Evolutionary conservation across 2,113 vertebrate genomes (phyloP).

Genomic region (Sphaerodactylus townsendi): DNA sequence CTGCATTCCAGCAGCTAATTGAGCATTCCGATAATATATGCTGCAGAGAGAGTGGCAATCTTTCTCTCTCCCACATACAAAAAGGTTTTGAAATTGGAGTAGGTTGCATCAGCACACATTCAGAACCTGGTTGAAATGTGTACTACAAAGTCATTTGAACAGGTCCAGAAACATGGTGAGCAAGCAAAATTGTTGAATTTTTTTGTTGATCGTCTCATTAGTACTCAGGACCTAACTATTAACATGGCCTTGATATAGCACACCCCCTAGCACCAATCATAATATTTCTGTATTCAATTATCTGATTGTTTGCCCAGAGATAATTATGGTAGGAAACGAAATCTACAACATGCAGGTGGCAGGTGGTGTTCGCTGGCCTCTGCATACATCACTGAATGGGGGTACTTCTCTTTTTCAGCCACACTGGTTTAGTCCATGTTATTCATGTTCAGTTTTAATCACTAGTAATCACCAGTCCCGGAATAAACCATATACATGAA

Average conservation of each 20-base stretch:
- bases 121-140: constrained; percentile 1
- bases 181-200: background rate
- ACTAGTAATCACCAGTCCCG: background rate
- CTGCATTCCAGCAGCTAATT: constrained; percentile 56
- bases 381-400: background rate
- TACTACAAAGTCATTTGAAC: background rate
- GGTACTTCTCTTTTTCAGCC: background rate
- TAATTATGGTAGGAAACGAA: background rate
- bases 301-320: background rate
- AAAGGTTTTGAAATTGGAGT: constrained; percentile 30
- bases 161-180: background rate
- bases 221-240: background rate
- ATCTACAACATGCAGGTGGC: constrained; percentile 10
- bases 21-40: constrained; percentile 44
- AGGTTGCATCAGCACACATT: constrained; percentile 36
- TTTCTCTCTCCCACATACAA: background rate
- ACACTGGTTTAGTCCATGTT: background rate
- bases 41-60: constrained; percentile 23
- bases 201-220: background rate
- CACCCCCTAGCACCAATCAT: background rate
- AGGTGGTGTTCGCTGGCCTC: background rate
- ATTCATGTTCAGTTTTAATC: constrained; percentile 1
- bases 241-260: background rate
- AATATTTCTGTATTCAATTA: background rate
- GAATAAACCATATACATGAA: background rate